A percentile compares a stretch with the other conserved stretches of the same genome.
Conservation (phyloP, 2,113 vertebrate species). For the Gambusia holbrooki region DNA sequence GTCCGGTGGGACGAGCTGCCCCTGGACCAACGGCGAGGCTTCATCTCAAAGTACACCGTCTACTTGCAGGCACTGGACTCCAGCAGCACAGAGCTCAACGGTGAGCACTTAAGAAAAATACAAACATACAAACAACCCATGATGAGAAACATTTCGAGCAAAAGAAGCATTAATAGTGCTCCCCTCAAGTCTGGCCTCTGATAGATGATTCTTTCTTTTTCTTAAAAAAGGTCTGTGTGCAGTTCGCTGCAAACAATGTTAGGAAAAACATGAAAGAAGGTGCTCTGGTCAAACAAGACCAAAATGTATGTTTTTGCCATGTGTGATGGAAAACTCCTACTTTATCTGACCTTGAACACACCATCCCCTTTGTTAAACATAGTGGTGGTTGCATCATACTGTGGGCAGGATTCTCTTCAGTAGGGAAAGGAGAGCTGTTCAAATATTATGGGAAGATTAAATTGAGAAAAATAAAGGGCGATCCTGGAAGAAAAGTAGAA, state of each 20-base stretch:
- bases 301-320: too few relatives aligned
- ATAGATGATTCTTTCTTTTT: too few relatives aligned
- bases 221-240: too few relatives aligned
- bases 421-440: not conserved
- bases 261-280: too few relatives aligned
- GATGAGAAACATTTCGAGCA: too few relatives aligned
- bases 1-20: conserved; percentile 72
- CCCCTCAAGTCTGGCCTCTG: too few relatives aligned
- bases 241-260: too few relatives aligned
- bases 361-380: not conserved
- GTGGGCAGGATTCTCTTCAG: not conserved
- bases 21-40: conserved; percentile 66
- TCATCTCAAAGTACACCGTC: conserved; percentile 74
- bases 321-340: too few relatives aligned
- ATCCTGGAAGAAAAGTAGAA: too few relatives aligned
- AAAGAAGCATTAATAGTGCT: too few relatives aligned
- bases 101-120: conserved; percentile 52
- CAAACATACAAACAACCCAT: not conserved
- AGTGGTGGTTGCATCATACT: not conserved
- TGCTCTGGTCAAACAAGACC: too few relatives aligned
- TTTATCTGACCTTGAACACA: not conserved
- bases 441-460: not conserved
- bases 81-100: conserved; percentile 16
- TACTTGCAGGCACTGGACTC: conserved; percentile 49
- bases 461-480: not conserved